Evolutionary conservation across 2,888 invertebrate species (phyloP), one percentile per base, ranked within the genome.

Genomic region (Camponotus fellah): DNA sequence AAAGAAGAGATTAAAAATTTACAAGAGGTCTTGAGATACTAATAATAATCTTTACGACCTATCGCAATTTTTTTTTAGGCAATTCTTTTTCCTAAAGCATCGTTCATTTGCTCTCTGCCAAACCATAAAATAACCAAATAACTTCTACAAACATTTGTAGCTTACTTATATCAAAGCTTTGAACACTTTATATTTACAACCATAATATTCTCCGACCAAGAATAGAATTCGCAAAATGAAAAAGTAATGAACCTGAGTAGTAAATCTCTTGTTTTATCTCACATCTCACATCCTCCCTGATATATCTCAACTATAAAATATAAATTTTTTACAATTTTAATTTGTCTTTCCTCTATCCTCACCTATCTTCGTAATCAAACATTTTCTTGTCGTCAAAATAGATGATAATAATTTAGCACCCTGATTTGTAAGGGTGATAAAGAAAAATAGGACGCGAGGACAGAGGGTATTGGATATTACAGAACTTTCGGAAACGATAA

Each of bases 61-160:
- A 77, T 77, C n/a, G 8, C 8, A 26, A 66, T 66, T 56, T 37
- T 56, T 37, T 56, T 56, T 26, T 40, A 40, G 4, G 6, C 65
- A 10, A 12, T 56, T 66, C 5, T 65, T 76, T n/a, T 17, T 3
- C 34, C 32, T 32, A 53, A 37, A 58, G 34, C 56, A 34, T 2
- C 58, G 43, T 58, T 65, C 43, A 66, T n/a, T 9, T 43, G n/a
- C 5, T 21, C 17, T 26, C 26, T 53, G 37, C 26, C 56, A 58
- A 53, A 32, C n/a, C n/a, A n/a, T n/a, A n/a, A n/a, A n/a, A n/a
- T n/a, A n/a, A n/a, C 12, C 26, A 66, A 66, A 62, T 34, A 62
- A 37, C 17, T 65, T 21, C 37, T 32, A 32, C 14, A 14, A 9
- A 56, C 14, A 40, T 43, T 68, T 43, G 56, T 56, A n/a, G 14